Conservation (phyloP, 2,797 vertebrate genomes). For the Cryptoprocta ferox region DNA sequence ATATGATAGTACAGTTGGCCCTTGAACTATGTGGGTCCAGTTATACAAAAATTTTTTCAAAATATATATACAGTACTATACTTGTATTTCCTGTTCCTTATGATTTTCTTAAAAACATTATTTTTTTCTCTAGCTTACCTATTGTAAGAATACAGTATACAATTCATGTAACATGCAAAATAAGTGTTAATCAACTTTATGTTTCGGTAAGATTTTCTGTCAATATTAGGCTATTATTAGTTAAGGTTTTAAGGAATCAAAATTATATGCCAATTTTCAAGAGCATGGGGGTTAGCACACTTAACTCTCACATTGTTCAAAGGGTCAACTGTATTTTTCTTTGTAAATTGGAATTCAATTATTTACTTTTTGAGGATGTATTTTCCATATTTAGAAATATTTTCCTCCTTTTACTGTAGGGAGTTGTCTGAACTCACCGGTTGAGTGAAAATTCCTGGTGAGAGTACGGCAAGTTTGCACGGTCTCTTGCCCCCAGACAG, state of each 20-base stretch:
- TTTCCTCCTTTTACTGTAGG: not conserved
- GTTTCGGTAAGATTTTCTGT: not conserved
- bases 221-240: not conserved
- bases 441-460: too few species aligned
- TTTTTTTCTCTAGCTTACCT: not conserved
- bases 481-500: too few species aligned
- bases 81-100: not conserved
- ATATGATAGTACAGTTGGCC: not conserved
- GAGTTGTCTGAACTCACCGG: too few species aligned
- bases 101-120: not conserved
- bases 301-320: not conserved
- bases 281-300: not conserved
- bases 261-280: not conserved
- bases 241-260: not conserved
- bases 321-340: not conserved
- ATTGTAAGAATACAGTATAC: not conserved
- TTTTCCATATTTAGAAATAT: slow-evolving; percentile 9
- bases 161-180: not conserved
- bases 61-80: not conserved
- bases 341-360: slow-evolving; percentile 26
- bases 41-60: not conserved
- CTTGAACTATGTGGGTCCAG: not conserved
- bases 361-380: not conserved
- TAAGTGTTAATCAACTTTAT: not conserved
- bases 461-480: too few species aligned